Evolutionary conservation across 2,113 vertebrate genomes (phyloP), one percentile per base, ranked within the genome.

Genomic region (Dunckerocampus dactyliophorus): DNA sequence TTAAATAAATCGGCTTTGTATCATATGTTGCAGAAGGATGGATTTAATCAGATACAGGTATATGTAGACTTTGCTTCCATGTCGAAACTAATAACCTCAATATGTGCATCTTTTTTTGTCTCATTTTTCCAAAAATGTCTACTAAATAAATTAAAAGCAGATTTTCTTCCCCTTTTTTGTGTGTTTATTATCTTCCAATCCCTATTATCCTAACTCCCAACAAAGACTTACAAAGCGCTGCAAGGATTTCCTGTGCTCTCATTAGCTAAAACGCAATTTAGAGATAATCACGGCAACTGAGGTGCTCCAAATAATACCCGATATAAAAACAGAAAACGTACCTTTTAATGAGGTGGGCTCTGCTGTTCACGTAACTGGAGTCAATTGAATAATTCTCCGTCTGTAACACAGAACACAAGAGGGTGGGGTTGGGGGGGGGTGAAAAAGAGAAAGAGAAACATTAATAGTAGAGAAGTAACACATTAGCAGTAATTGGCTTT

Each of bases 311-410:
- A 55, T 79, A 85, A 79, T 86, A 80, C 74, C 75, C 31, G 31
- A 34, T 34, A 8, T 8, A 34, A 34, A 86, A 85, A 88, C 85
- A 42, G 80, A 87, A 88, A 80, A 93, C 93, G 31, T 97, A 98
- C 97, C 97, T 99, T 93, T 98, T 99, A 91, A 99, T 98, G 89
- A 99, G 93, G 91, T 99, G 96, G 79, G 96, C 95, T 92, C 97
- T 92, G 92, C 95, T 99, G 88, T 98, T 98, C 89, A 97, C 95
- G 55, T 99, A 99, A 92, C 95, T 98, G 91, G 95, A 94, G 88
- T 99, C 96, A 70, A 96, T 97, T 86, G 96, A 95, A 88, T 96
- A 99, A 89, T 98, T 99, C 91, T 99, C 97, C 59, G 94, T 97
- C 97, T 99, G 92, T 62, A 94, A 90, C 63, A 90, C 65, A 89